Evolutionary conservation across 2,888 invertebrate genomes (phyloP), one percentile per base, ranked within the genome.

Genomic region (Priocnemis perturbator): DNA sequence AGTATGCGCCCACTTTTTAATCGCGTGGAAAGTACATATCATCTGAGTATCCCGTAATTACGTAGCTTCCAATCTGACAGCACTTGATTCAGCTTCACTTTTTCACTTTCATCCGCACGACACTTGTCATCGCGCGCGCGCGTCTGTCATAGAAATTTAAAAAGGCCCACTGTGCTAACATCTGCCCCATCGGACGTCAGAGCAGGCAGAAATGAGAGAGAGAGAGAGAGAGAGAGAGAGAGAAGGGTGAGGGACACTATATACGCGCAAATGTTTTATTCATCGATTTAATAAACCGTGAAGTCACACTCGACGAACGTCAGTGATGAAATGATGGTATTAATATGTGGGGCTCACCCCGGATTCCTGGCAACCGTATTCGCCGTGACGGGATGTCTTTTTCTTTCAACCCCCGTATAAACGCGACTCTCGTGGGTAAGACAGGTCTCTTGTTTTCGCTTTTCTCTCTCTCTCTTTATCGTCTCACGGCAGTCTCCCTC

Each of bases 221-320:
- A 56, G 55, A 30, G 23, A 55, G 21, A 55, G 26, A 55, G 55
- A 23, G 55, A 53, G 59, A n/a, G 20, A 4, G 21, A 30, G 50
- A 50, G 50, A 57, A 23, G 21, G 26, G 15, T 9, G 57, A 19
- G 11, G 30, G 60, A 50, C 61, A 48, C 21, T 47, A 47, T 60
- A 37, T 37, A 37, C 14, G 7, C 17, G n/a, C 17, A 4, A 19
- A 50, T 50, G 50, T 19, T 50, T 50, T 50, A 50, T 50, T 50
- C 50, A 50, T 19, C 19, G 50, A 50, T 50, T 50, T 50, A 50
- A 50, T 50, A 50, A 50, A 50, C 50, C 19, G 17, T 17, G 50
- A 50, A 50, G 50, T 50, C 50, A 50, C 50, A 19, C n/a, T 50
- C 50, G n/a, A 19, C 37, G 37, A 37, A 37, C 7, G 50, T 50